These are phyloP conservation scores for Drosophila phalerata DNA, from an alignment of 2,888 invertebrate genomes.

Conservation along the genomic window DNA sequence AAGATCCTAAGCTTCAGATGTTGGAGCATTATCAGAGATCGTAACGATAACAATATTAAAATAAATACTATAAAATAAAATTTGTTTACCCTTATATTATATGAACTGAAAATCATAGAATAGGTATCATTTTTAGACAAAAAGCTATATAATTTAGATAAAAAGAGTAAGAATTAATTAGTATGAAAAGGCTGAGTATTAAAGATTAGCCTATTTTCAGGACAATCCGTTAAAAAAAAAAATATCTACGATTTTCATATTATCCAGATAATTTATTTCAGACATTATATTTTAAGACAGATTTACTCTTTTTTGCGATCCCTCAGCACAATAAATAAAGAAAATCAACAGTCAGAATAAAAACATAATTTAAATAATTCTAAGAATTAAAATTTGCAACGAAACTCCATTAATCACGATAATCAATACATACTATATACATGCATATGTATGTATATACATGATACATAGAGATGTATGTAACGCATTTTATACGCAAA, in stretches of 20 bases:
- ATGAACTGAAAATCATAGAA: too few relatives aligned
- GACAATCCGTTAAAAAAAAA: neutral
- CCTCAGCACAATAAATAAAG: neutral
- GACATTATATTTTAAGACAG: neutral
- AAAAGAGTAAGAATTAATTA: too few relatives aligned
- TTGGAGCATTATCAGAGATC: too few relatives aligned
- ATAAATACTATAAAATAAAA: neutral
- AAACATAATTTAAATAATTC: neutral
- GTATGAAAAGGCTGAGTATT: too few relatives aligned
- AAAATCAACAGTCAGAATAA: neutral
- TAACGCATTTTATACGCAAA: slow-evolving; percentile 33
- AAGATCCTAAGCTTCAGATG: neutral
- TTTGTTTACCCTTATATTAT: neutral
- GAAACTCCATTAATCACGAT: slow-evolving; percentile 17
- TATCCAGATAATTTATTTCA: neutral
- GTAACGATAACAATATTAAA: too few relatives aligned
- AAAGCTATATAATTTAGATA: too few relatives aligned
- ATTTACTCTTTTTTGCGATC: neutral
- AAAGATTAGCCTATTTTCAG: too few relatives aligned
- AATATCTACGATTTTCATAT: neutral
- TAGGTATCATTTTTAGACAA: too few relatives aligned
- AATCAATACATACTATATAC: slow-evolving; percentile 43
- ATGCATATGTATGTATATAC: neutral
- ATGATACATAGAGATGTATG: neutral
- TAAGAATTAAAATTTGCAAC: slow-evolving; percentile 1